These are phyloP conservation scores for Raja brachyura DNA, from an alignment of 2,113 vertebrate species.

Conservation along the genomic window DNA sequence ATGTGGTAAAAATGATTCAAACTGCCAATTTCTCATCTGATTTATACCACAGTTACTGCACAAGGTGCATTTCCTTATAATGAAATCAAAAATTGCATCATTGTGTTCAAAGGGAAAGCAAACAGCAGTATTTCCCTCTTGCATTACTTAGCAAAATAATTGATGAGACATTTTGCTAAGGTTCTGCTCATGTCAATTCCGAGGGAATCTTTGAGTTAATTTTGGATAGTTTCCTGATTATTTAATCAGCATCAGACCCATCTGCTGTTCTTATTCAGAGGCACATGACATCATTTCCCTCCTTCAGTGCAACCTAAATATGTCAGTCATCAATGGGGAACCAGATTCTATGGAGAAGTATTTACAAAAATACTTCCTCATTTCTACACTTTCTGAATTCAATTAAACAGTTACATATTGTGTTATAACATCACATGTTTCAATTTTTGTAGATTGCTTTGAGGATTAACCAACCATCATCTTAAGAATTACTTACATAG, in stretches of 20 bases:
- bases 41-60: neutral
- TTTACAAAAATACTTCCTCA: constrained; percentile 2
- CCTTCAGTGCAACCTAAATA: neutral
- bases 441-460: neutral
- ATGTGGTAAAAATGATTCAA: neutral
- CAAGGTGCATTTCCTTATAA: neutral
- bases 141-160: neutral
- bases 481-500: neutral
- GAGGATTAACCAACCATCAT: neutral
- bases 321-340: constrained; percentile 13
- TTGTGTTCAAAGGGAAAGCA: neutral
- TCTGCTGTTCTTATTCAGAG: neutral
- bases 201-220: neutral
- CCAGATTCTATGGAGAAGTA: constrained; percentile 12
- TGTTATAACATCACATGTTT: neutral
- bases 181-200: neutral
- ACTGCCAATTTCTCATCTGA: neutral
- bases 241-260: neutral
- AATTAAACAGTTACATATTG: neutral
- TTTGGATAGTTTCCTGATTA: neutral
- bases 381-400: neutral
- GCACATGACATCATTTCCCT: neutral
- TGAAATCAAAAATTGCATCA: neutral
- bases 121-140: neutral
- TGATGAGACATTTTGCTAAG: neutral